These are phyloP conservation scores for Nothura maculosa DNA, from an alignment of 2,797 vertebrate species.

Conservation along the genomic window DNA sequence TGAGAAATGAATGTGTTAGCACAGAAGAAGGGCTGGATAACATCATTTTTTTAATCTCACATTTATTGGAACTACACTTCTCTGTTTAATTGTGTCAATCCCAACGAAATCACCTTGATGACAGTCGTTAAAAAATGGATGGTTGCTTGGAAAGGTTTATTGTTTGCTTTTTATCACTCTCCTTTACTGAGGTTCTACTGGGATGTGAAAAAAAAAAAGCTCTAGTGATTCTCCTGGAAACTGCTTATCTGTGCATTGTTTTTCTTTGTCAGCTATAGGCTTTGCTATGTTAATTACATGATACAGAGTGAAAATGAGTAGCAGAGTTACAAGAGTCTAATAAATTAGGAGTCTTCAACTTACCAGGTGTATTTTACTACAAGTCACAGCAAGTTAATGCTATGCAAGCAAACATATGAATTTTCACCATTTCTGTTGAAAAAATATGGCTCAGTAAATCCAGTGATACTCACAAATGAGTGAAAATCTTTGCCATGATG, in stretches of 20 bases:
- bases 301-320: neutral
- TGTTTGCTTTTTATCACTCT: neutral
- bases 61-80: neutral
- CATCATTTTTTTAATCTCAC: neutral
- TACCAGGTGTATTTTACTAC: neutral
- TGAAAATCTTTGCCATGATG: neutral
- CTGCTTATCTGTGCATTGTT: fast-evolving
- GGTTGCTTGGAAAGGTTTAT: neutral
- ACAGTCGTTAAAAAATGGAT: neutral
- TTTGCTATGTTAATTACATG: neutral
- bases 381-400: neutral
- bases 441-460: neutral
- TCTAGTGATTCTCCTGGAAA: neutral
- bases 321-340: neutral
- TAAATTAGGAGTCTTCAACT: neutral
- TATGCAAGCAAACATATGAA: neutral
- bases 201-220: neutral
- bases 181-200: neutral
- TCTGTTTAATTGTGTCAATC: neutral
- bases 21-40: neutral
- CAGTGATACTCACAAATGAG: neutral
- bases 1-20: neutral
- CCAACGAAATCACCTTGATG: neutral
- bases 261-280: neutral
- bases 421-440: neutral